Evolutionary conservation across 2,888 invertebrate species (phyloP), one percentile per base, ranked within the genome.

Genomic region (Lithophane ornitopus): DNA sequence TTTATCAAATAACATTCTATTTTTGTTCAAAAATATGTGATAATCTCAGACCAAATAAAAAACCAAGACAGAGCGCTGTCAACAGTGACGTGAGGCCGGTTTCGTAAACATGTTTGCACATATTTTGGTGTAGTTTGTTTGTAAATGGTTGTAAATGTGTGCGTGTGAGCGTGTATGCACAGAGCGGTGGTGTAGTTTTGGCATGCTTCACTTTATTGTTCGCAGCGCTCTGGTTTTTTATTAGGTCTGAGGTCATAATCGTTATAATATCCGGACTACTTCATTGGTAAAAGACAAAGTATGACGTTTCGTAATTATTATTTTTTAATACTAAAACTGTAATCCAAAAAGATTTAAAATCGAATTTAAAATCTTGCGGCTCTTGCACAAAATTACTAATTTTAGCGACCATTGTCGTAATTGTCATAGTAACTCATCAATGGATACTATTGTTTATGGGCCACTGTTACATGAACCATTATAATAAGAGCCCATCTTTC

Each of bases 271-370:
- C 74, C 63, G 49, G 46, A 75, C 69, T 82, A 85, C 66, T 66
- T 62, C 41, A 75, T 69, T 71, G 62, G 68, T 71, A 74, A 73
- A 80, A 71, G 70, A 78, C 62, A 77, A 82, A 74, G 52, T 81
- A 52, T 72, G 61, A 73, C 61, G 63, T 61, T 62, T 86, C 41
- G 19, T 80, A 67, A 70, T 39, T 76, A n/a, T 74, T 56, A 59
- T 76, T 74, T 59, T 72, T 61, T 19, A 69, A 65, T 62, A 46
- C 70, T 85, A 81, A 80, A 85, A 74, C 65, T 63, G 54, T 87
- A 69, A 87, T 85, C 70, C 81, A 83, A 82, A 82, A 86, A 86
- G 80, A 81, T 87, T 82, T 76, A 75, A 81, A 77, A 72, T 86
- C 11, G 44, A 80, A 69, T 84, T 85, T 69, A 70, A 74, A 87